Base-by-base conservation (phyloP, 1,140 invertebrate genomes). In the Lasioglossum baleicum region DNA sequence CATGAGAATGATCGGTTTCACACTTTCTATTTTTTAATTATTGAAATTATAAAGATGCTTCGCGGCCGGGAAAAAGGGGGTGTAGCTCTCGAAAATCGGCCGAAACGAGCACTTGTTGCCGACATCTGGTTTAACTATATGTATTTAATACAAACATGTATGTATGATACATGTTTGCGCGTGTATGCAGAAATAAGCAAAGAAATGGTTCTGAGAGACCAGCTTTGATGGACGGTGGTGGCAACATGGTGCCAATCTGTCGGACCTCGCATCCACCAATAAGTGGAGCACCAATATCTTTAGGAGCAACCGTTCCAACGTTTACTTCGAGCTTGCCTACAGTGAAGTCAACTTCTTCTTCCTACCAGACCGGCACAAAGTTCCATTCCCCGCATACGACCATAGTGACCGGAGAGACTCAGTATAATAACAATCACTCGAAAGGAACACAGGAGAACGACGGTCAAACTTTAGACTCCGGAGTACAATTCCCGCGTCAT, bases 361-460 rank as follows among this genome's bases (percentile, higher is more conserved):
- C 91, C 89, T 92, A 92, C 77, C 86, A 91, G 81, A 83, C 88
- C 80, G 90, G 91, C 91, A 90, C 90, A 91, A 93, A 93, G 89
- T 93, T 92, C 88, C 92, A 93, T 88, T 91, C 91, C 84, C 90
- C 90, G 63, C 92, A 92, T 73, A 81, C 86, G 53, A 80, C 84
- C 53, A 70, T 87, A 63, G 75, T 84, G 66, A 82, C 84, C 48
- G 80, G 76, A 70, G 87, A 88, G 80, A 66, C 67, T 20, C 86
- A 87, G 53, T 89, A 87, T 87, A 88, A 68, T 82, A 83, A 79
- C 82, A 89, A 84, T 80, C 90, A 91, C 68, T 70, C 80, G 26
- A 91, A 92, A 82, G 87, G 80, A 64, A 82, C 83, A 58, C 83
- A 90, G 75, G 91, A 91, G 42, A 91, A 87, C 77, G 92, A 92